Conservation (phyloP, 2,888 invertebrate genomes). For the Rutpela maculata region DNA sequence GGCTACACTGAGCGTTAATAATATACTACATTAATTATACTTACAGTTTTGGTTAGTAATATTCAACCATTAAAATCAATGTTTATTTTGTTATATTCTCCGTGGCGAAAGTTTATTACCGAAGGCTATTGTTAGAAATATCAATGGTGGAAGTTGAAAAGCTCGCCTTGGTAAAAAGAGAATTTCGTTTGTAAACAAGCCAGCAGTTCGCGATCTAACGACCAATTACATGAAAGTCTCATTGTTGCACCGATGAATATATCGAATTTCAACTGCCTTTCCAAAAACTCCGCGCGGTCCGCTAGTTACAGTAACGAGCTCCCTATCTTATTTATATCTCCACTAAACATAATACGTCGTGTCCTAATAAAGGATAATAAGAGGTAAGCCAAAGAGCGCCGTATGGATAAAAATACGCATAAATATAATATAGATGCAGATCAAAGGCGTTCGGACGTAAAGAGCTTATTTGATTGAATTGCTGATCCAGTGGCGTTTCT, state of each 20-base stretch:
- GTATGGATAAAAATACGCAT: constrained; percentile 61
- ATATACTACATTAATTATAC: background rate
- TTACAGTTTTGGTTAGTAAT: background rate
- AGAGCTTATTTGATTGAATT: constrained; percentile 63
- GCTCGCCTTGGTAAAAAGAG: constrained; percentile 52
- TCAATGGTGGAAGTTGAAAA: constrained; percentile 53
- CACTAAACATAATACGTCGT: constrained; percentile 57
- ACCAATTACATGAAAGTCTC: constrained; percentile 64
- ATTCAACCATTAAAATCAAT: background rate
- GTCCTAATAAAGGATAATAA: constrained; percentile 66
- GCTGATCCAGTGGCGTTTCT: constrained; percentile 29
- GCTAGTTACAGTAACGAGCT: constrained; percentile 67
- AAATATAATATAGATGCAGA: constrained; percentile 63
- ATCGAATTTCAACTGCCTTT: constrained; percentile 59
- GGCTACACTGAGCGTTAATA: background rate
- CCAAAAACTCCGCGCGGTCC: constrained; percentile 55
- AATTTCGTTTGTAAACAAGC: constrained; percentile 58
- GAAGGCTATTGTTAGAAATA: constrained; percentile 50
- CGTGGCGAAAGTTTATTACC: constrained; percentile 44
- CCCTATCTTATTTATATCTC: constrained; percentile 63
- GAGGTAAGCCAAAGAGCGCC: constrained; percentile 59
- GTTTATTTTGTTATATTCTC: constrained; percentile 20
- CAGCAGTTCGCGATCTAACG: constrained; percentile 61
- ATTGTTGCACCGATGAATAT: constrained; percentile 66
- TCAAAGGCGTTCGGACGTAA: constrained; percentile 63